Conservation (phyloP, 2,888 invertebrate species). For the Sicus ferrugineus region DNA sequence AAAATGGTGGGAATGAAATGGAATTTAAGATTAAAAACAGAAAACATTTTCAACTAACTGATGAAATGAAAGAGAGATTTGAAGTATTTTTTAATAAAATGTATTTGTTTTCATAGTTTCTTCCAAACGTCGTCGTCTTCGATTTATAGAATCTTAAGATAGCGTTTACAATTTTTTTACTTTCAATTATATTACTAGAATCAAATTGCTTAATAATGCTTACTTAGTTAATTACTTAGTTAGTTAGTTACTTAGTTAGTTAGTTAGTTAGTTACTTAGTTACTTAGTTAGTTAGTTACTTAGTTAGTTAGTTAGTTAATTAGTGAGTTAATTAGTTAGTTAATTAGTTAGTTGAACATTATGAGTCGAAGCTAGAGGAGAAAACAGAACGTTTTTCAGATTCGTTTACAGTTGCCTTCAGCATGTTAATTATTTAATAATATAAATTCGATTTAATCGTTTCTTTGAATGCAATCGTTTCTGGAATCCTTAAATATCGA, state of each 20-base stretch:
- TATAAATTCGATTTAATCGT: constrained; percentile 60
- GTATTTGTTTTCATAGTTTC: constrained; percentile 22
- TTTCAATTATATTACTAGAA: no score
- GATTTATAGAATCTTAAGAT: no score
- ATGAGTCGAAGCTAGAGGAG: neutral
- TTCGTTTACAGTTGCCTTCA: neutral
- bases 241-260: constrained; percentile 14
- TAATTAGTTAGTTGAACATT: constrained; percentile 16
- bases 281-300: no score
- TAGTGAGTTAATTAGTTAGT: constrained; percentile 14
- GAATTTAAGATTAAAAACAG: neutral
- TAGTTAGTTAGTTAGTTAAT: constrained; percentile 11
- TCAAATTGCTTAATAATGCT: constrained; percentile 27
- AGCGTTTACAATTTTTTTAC: neutral
- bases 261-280: neutral
- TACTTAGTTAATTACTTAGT: no score
- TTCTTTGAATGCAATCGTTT: constrained; percentile 37
- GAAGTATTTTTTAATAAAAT: constrained; percentile 28
- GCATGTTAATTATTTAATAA: constrained; percentile 50
- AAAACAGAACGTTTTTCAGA: neutral
- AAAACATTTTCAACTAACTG: neutral
- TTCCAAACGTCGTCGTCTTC: no score
- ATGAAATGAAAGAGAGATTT: neutral
- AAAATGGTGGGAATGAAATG: no score
- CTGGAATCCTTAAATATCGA: neutral